Percentiles rank a stretch among this genome's conserved stretches.
Conservation (phyloP, 2,888 invertebrate species). For the Ochropleura leucogaster region DNA sequence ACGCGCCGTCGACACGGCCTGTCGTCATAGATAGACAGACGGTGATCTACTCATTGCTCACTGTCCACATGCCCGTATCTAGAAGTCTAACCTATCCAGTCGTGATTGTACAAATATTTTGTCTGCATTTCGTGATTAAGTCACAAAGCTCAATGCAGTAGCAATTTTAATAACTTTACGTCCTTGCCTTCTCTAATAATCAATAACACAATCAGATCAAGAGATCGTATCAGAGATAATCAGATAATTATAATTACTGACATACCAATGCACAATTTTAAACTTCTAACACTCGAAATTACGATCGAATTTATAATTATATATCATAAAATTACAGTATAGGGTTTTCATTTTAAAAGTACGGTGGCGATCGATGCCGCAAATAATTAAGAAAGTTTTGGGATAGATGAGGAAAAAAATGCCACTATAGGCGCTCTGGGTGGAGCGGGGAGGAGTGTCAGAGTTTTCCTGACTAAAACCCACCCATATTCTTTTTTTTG, state of each 20-base stretch:
- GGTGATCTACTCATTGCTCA: no score
- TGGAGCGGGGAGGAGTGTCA: no score
- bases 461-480: no score
- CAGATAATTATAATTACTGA: conserved; percentile 21
- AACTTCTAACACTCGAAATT: conserved; percentile 37
- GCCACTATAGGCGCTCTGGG: no score
- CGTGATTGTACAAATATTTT: background rate
- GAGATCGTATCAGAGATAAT: conserved; percentile 44
- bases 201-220: conserved; percentile 53
- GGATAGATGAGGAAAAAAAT: no score
- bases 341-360: background rate
- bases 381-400: no score
- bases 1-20: no score
- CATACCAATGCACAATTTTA: conserved; percentile 31
- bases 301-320: conserved; percentile 31
- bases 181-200: conserved; percentile 44
- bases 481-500: no score
- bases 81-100: background rate
- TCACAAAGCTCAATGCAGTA: background rate
- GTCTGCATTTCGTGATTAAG: background rate
- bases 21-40: no score
- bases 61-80: background rate
- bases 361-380: no score
- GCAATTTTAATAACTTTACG: background rate
- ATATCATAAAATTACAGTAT: conserved; percentile 18